Evolutionary conservation across 2,797 vertebrate species (phyloP), one percentile per base, ranked within the genome.

Genomic region (Acanthurus tractus): DNA sequence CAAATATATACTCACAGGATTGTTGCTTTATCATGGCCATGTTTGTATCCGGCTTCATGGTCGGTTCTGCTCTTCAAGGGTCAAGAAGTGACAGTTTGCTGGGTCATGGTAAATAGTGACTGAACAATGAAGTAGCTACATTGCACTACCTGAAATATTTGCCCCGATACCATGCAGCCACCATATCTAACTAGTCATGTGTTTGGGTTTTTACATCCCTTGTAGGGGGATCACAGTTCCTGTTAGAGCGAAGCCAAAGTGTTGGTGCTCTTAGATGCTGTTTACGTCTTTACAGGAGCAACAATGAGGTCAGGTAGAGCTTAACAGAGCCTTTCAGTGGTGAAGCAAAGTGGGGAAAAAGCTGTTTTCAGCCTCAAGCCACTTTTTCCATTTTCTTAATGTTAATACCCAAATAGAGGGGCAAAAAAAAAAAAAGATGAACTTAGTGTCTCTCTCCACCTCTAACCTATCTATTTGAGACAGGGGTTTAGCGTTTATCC

Each of bases 71-170:
- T 68, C 56, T 69, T 79, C 65, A 50, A 61, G 53, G 68, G 55
- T 79, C 58, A 53, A 49, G 57, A 65, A 61, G 73, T 50, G 57
- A 78, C 63, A 40, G 74, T 76, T 81, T 53, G 62, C 76, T 71
- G 77, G 74, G 74, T 89, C 65, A 53, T 49, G 76, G 73, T 82
- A 29, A 29, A 57, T 66, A 70, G 87, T 78, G 77, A 83, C 81
- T 69, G 72, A 89, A 85, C 76, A 82, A 89, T 92, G 90, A 92
- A 93, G 91, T 88, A 88, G 82, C 80, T 86, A 74, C 79, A 49
- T 90, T 89, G 87, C 89, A 89, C 88, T 91, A 92, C 74, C 78
- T 85, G 71, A 85, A 84, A 86, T 80, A 78, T 79, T 38, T 50
- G 50, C 63, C 65, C 78, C 15, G 14, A 50, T 61, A 25, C 23